Conservation (phyloP, 2,888 invertebrate species). For the Oscheius myriophilus region DNA sequence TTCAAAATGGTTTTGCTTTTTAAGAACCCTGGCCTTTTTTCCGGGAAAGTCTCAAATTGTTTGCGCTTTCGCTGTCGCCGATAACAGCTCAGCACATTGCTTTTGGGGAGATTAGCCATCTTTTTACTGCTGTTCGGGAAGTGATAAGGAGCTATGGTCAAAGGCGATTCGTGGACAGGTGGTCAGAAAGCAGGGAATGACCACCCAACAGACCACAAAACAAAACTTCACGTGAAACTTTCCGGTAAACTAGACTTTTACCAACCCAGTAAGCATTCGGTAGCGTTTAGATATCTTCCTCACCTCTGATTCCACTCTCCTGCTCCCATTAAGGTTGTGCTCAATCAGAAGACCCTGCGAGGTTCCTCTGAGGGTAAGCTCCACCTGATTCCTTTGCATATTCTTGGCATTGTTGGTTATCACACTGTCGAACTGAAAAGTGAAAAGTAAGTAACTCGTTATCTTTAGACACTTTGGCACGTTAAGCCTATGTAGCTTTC, state of each 20-base stretch:
- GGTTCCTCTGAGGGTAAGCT: slow-evolving; percentile 7
- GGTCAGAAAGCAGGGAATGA: too few species aligned
- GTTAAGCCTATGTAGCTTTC: not conserved
- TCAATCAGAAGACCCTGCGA: slow-evolving; percentile 16
- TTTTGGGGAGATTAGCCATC: slow-evolving; percentile 22
- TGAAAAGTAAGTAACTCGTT: slow-evolving; percentile 2
- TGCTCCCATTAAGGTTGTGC: slow-evolving; percentile 16
- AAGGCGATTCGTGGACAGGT: too few species aligned
- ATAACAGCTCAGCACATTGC: slow-evolving; percentile 26
- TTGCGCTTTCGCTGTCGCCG: not conserved
- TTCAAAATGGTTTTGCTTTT: not conserved
- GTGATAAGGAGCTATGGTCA: too few species aligned
- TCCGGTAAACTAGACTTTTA: too few species aligned
- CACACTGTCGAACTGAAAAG: slow-evolving; percentile 23
- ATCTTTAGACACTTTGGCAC: not conserved
- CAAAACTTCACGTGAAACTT: too few species aligned
- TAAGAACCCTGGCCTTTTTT: slow-evolving; percentile 4
- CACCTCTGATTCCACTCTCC: slow-evolving; percentile 8
- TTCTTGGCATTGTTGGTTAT: slow-evolving; percentile 16
- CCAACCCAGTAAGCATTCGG: too few species aligned
- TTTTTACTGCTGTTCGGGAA: slow-evolving; percentile 18
- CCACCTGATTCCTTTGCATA: slow-evolving; percentile 2
- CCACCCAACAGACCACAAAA: too few species aligned
- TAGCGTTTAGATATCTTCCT: too few species aligned
- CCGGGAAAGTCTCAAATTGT: slow-evolving; percentile 14